Evolutionary conservation across 2,888 invertebrate genomes (phyloP), one percentile per base, ranked within the genome.

Genomic region (Helobdella robusta): DNA sequence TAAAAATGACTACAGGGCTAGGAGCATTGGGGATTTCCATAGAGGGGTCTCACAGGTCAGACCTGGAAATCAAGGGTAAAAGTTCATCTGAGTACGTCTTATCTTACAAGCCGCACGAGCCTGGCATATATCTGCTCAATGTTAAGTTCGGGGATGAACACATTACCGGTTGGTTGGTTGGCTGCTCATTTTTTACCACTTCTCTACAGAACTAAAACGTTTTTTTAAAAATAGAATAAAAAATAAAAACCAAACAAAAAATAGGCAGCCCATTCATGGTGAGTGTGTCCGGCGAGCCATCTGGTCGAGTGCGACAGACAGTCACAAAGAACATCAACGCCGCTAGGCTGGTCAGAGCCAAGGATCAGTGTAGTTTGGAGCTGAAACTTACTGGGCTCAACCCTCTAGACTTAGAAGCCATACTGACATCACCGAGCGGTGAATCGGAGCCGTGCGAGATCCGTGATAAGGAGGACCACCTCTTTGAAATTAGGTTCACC

Each of bases 51-150:
- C 91, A 92, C 71, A 89, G 94, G 77, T 93, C 92, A 0, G 80
- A 81, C 44, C 74, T 97, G 87, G 58, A 58, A 30, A 15, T 64
- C 0, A 64, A 64, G 44, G 92, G 93, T 79, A 50, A 25, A 2
- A 59, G 50, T 20, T 35, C 30, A 11, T 50, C 44, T 5, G 52
- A 58, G 15, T 95, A 93, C 85, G 91, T 91, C 64, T 70, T 76
- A 40, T 86, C 91, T 72, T 97, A 92, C 83, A 94, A 94, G 44
- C 94, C 95, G 0, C 83, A 95, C 70, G 86, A 92, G 56, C 93
- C 94, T 28, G 95, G 95, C 62, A 92, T 92, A 81, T 95, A 97
- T 80, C 93, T 89, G 81, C 85, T 93, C 82, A 92, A 92, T 77
- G 84, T 95, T 77, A 92, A 94, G 81, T 95, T 94, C 83, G 94